Base-by-base conservation (phyloP, 2,888 invertebrate genomes). In the Himalopsyche japonica region DNA sequence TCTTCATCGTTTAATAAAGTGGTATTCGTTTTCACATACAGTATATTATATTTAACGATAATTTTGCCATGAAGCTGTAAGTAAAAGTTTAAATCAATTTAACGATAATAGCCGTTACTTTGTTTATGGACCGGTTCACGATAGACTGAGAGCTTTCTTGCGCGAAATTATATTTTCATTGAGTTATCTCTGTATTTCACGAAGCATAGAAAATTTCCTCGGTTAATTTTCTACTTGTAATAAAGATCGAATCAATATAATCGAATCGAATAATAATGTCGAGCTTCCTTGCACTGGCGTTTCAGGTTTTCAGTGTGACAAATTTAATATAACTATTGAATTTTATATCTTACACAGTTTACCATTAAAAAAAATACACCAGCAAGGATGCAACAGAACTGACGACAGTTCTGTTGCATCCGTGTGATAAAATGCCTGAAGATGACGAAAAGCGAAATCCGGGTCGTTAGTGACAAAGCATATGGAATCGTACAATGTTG, bases 221-320 rank as follows among this genome's bases (percentile, higher is more conserved):
- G 5, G 49, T 49, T 76, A 78, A 77, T 47, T 78, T 82, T 27
- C 77, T 20, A 37, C 78, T 43, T 49, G 82, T 37, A 82, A 82
- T 82, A 78, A 82, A 82, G 82, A 78, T 82, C n/a, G n/a, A n/a
- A 82, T 34, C 30, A 78, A n/a, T n/a, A n/a, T n/a, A n/a, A n/a
- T n/a, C n/a, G n/a, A n/a, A n/a, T 82, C 82, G 34, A 82, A 78
- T 77, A 82, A 82, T 82, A 78, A 82, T 82, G 78, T 43, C 82
- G 37, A 27, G 64, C 3, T 30, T 15, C 4, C 27, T 49, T 70
- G 70, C 70, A 24, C 30, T 27, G 70, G 70, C 10, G 70, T 70
- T 64, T 70, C 70, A 70, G 30, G 12, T 70, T 70, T 70, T 18
- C 49, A 49, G 8, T 4, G n/a, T n/a, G 49, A 37, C 37, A 10